phyloP scores from a whole-genome alignment of 1,140 invertebrate genomes.

The Formica exsecta region DNA sequence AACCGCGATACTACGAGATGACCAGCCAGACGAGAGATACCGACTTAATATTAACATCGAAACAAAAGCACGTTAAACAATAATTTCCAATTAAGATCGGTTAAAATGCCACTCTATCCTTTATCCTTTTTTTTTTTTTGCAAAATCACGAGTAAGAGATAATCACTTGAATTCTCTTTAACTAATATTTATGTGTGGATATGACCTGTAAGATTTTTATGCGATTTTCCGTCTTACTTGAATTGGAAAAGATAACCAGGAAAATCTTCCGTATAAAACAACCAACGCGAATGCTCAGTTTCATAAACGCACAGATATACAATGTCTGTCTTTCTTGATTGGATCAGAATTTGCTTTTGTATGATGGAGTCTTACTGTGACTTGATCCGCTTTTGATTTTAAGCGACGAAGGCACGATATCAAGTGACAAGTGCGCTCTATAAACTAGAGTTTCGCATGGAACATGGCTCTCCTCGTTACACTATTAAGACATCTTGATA shows the following conservation, averaged over 20 bases:
- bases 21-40: conserved; percentile 43
- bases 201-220: not conserved
- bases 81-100: not conserved
- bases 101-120: not conserved
- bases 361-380: not conserved
- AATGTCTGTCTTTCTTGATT: not conserved
- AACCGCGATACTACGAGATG: conserved; percentile 20
- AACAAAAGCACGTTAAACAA: not conserved
- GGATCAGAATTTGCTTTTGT: not conserved
- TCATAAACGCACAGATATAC: not conserved
- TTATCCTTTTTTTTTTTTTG: not conserved
- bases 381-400: conserved; percentile 33
- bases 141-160: not conserved
- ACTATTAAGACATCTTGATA: conserved; percentile 48
- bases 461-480: conserved; percentile 15
- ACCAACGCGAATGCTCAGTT: not conserved
- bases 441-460: conserved; percentile 27
- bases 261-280: not conserved
- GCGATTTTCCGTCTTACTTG: not conserved
- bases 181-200: not conserved
- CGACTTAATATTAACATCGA: not conserved
- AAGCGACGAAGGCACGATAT: conserved; percentile 17
- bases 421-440: conserved; percentile 38
- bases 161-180: conserved; percentile 13
- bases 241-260: not conserved